Evolutionary conservation across 2,888 invertebrate species (phyloP).

Genomic region (Chrysomela aeneicollis): DNA sequence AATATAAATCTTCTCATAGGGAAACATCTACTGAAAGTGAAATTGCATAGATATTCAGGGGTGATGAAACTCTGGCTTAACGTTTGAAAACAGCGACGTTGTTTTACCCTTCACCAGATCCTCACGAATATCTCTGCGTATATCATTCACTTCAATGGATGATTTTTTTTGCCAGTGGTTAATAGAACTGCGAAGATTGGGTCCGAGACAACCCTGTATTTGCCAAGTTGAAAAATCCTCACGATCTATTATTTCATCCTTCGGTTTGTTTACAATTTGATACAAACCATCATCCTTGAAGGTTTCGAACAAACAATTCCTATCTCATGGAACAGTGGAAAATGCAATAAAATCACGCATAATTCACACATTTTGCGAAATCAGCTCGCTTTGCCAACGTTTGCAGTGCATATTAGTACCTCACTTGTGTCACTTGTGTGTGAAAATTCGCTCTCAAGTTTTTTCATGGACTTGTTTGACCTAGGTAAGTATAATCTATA

Average conservation of each 20-base stretch:
- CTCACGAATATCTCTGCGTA: no score
- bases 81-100: no score
- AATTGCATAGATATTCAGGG: no score
- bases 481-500: not conserved
- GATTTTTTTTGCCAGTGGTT: no score
- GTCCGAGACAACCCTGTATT: not conserved
- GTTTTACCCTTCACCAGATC: no score
- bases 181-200: not conserved
- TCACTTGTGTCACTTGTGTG: not conserved
- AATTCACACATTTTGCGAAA: constrained; percentile 42
- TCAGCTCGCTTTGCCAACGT: constrained; percentile 30
- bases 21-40: no score
- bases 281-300: constrained; percentile 48
- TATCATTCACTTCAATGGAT: no score
- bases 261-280: constrained; percentile 51
- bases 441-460: not conserved
- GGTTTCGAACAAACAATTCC: constrained; percentile 47
- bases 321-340: constrained; percentile 39
- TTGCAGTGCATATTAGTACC: constrained; percentile 32
- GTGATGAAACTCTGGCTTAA: no score
- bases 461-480: not conserved
- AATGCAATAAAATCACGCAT: constrained; percentile 40
- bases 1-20: no score
- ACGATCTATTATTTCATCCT: constrained; percentile 43
- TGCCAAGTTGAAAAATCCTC: constrained; percentile 22